A percentile compares a stretch with the other conserved stretches of the same genome.
phyloP scores from a whole-genome alignment of 2,113 vertebrate genomes.

The Cercocebus atys region DNA sequence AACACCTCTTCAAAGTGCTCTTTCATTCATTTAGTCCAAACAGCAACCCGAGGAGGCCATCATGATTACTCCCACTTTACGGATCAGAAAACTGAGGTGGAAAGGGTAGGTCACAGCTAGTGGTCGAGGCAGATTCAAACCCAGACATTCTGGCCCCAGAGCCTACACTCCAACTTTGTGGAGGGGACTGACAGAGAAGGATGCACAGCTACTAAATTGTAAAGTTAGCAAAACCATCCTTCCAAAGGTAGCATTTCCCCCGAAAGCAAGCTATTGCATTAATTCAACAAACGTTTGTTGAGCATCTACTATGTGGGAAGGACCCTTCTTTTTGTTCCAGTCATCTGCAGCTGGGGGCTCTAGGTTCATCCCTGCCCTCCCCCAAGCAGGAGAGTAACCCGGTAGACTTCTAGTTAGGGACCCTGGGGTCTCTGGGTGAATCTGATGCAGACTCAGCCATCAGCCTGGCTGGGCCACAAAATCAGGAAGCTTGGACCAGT shows the following conservation, averaged over 20 bases:
- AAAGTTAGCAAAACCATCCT: neutral
- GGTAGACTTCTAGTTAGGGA: neutral
- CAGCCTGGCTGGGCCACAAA: neutral
- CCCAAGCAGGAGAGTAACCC: neutral
- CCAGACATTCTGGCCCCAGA: neutral
- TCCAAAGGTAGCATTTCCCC: neutral
- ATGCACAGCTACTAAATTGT: neutral
- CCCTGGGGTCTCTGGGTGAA: neutral
- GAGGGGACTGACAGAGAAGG: too few relatives aligned
- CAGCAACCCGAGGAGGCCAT: neutral
- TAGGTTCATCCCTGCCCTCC: neutral
- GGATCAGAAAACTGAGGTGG: neutral
- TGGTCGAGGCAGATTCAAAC: neutral
- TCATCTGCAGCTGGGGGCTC: too few relatives aligned
- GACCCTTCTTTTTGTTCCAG: neutral
- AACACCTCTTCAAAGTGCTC: neutral
- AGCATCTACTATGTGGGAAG: rapidly evolving
- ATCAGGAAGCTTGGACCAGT: neutral
- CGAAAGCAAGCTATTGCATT: neutral
- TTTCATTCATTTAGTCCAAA: neutral
- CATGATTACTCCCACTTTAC: neutral
- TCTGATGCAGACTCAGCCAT: neutral
- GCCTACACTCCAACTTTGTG: neutral
- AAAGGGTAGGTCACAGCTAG: neutral
- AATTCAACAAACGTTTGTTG: neutral